Evolutionary conservation across 2,797 vertebrate species (phyloP).

Genomic region (Antennarius maculatus): DNA sequence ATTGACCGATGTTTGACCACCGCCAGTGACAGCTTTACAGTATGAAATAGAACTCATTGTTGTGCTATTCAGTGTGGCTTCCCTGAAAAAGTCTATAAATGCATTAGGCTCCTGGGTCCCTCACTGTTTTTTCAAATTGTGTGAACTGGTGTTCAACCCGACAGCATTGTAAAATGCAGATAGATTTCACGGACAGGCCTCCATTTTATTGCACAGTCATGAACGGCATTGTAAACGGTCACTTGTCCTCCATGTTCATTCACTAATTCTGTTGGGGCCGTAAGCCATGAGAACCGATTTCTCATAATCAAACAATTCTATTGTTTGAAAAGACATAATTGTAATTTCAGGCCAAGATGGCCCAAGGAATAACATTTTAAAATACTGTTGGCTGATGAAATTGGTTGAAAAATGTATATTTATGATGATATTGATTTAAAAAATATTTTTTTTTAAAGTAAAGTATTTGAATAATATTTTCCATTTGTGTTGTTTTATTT

Average conservation of each 20-base stretch:
- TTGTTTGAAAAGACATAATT: constrained; percentile 1
- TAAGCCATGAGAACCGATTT: constrained; percentile 11
- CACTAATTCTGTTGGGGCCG: constrained; percentile 34
- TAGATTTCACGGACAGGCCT: constrained; percentile 80
- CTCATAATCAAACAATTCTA: not conserved
- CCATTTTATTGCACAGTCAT: constrained; percentile 76
- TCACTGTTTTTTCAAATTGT: constrained; percentile 66
- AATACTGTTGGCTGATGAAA: not conserved
- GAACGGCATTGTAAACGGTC: constrained; percentile 73
- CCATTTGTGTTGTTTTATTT: not conserved
- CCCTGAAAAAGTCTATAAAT: constrained; percentile 78
- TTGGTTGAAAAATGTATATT: not conserved
- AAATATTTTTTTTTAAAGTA: no score
- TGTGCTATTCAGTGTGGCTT: constrained; percentile 70
- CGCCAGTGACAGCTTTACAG: constrained; percentile 73
- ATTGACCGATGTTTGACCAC: constrained; percentile 71
- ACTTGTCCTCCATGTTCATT: constrained; percentile 71
- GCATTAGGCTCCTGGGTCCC: constrained; percentile 67
- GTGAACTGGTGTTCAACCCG: constrained; percentile 79
- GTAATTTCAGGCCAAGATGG: not conserved
- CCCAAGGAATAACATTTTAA: no score
- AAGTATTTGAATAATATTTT: not conserved
- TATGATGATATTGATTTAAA: not conserved
- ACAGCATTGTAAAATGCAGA: constrained; percentile 83
- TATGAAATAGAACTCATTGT: constrained; percentile 76